These are phyloP conservation scores for Chalcosyrphus nemorum DNA, from an alignment of 2,888 invertebrate genomes.

Conservation along the genomic window DNA sequence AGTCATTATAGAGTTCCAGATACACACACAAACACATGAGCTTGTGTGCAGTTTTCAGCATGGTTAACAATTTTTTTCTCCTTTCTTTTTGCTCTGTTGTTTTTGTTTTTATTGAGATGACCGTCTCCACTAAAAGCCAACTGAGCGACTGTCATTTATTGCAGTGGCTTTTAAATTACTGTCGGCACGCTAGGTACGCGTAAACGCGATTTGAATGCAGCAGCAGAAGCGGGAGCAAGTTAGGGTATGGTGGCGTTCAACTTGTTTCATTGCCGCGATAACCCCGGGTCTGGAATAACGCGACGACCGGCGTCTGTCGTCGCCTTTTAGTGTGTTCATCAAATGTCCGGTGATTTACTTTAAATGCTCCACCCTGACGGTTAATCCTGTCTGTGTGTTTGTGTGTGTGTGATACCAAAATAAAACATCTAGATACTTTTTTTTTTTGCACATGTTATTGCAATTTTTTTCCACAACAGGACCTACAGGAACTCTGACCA, in stretches of 20 bases:
- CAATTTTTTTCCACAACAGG: neutral
- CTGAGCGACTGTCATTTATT: constrained; percentile 73
- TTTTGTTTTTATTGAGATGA: constrained; percentile 63
- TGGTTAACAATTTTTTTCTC: constrained; percentile 31
- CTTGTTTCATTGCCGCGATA: constrained; percentile 32
- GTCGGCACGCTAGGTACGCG: constrained; percentile 66
- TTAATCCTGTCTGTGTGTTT: neutral
- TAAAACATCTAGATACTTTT: too few species aligned
- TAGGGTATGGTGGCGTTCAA: constrained; percentile 33
- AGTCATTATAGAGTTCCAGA: constrained; percentile 64
- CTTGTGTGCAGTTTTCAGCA: constrained; percentile 36
- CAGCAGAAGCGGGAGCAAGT: constrained; percentile 14
- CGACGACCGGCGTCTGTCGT: constrained; percentile 12
- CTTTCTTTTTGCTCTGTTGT: constrained; percentile 3
- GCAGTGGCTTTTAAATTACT: constrained; percentile 68
- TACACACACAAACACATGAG: constrained; percentile 13
- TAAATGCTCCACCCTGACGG: constrained; percentile 51
- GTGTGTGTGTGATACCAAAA: constrained; percentile 30
- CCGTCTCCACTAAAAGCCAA: constrained; percentile 71
- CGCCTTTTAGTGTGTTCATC: constrained; percentile 54
- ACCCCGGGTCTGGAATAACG: neutral
- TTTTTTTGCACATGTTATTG: constrained; percentile 62
- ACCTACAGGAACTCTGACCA: neutral
- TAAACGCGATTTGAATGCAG: constrained; percentile 46
- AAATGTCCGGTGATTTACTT: constrained; percentile 70